These are phyloP conservation scores for Spodoptera exigua DNA, from an alignment of 2,888 invertebrate species.

Conservation along the genomic window DNA sequence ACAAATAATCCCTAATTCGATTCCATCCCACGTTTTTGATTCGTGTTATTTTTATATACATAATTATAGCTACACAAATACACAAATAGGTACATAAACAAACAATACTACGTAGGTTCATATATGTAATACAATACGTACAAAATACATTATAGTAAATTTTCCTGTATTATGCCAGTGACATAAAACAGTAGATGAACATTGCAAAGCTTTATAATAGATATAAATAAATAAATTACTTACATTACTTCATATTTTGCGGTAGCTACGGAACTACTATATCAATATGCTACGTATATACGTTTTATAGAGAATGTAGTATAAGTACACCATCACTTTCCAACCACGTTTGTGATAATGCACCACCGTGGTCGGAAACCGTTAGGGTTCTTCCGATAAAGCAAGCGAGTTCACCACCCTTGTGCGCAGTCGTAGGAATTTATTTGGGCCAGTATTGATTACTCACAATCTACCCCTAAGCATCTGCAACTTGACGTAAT, in stretches of 20 bases:
- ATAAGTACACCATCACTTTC: constrained; percentile 37
- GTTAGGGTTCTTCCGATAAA: constrained; percentile 35
- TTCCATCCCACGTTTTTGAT: too few species aligned
- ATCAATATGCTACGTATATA: constrained; percentile 9
- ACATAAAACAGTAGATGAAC: too few species aligned
- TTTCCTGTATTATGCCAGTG: too few species aligned
- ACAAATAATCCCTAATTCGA: too few species aligned
- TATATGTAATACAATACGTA: too few species aligned
- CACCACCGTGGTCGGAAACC: constrained; percentile 36
- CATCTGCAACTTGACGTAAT: constrained; percentile 1
- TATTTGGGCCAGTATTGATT: constrained; percentile 44
- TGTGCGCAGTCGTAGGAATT: constrained; percentile 44
- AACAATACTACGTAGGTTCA: too few species aligned
- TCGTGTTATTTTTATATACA: too few species aligned
- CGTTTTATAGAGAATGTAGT: constrained; percentile 3
- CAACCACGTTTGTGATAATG: constrained; percentile 40
- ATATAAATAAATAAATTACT: constrained; percentile 36
- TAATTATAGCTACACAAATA: too few species aligned
- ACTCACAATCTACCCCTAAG: constrained; percentile 8
- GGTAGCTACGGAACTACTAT: constrained; percentile 8
- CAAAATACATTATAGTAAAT: too few species aligned
- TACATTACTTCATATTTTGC: constrained; percentile 37
- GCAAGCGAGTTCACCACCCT: constrained; percentile 19
- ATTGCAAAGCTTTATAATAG: constrained; percentile 2
- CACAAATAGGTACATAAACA: too few species aligned